Base-by-base conservation (phyloP, 2,113 vertebrate genomes). In the Mystacornis crossleyi region DNA sequence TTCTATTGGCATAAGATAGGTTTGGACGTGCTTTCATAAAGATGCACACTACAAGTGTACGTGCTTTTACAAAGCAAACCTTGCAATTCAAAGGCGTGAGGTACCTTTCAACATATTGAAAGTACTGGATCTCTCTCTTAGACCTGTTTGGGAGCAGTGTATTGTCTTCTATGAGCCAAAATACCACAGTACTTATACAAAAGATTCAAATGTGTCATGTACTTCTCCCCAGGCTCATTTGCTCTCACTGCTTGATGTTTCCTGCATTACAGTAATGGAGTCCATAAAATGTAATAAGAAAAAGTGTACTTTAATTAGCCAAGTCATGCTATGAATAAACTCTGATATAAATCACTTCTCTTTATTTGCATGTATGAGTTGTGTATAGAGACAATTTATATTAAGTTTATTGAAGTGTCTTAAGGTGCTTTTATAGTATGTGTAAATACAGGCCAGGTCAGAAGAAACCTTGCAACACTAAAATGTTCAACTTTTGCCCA, bases 271-370 rank as follows among this genome's bases (percentile, higher is more conserved):
- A 93, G 81, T 98, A 94, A 95, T 94, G 81, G 94, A 93, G 40
- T 91, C 72, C 70, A 93, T 94, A 93, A 97, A 97, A 94, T 45
- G 48, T 75, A 95, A 91, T 96, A 96, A 96, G 94, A 70, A 96
- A 95, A 96, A 96, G 81, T 97, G 79, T 96, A 86, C 50, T 96
- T 96, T 96, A 95, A 97, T 98, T 97, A 97, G 84, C 55, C 55
- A 86, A 89, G 81, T 90, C 90, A 93, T 74, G 18, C 23, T 72
- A 55, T 91, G 90, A 91, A 94, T 93, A 82, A 93, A 93, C 18
- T 80, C 19, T 50, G 33, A 38, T 85, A 94, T 96, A 97, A 96
- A 97, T 97, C 86, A 94, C 65, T 83, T 82, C 18, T 78, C 55
- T 96, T 74, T 91, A 86, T 94, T 95, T 97, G 66, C 62, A 90